Evolutionary conservation across 2,888 invertebrate genomes (phyloP).

Genomic region (Clunio marinus): DNA sequence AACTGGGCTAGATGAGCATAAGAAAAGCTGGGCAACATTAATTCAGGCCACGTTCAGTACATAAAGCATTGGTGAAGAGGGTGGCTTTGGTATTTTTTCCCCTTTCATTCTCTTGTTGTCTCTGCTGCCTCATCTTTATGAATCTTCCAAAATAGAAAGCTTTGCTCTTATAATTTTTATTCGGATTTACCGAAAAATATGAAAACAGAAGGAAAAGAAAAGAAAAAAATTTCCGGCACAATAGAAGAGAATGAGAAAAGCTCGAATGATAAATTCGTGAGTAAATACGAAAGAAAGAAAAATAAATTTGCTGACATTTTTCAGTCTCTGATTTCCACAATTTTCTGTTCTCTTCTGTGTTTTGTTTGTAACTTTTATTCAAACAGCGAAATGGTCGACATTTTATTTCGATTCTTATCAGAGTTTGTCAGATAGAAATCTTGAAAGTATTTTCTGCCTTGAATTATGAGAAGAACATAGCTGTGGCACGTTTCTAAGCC

Average conservation of each 20-base stretch:
- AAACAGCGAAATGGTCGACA: background rate
- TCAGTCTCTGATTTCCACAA: background rate
- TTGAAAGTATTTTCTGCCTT: too few species aligned
- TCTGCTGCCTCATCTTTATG: background rate
- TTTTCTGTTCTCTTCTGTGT: background rate
- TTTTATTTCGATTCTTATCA: too few species aligned
- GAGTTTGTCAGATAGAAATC: too few species aligned
- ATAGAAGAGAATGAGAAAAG: background rate
- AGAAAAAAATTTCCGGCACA: constrained; percentile 1
- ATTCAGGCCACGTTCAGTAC: constrained; percentile 36
- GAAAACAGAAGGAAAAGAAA: background rate
- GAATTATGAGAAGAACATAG: too few species aligned
- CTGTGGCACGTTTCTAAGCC: background rate
- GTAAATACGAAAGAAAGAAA: background rate
- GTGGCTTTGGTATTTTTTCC: constrained; percentile 25
- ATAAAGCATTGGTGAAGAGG: constrained; percentile 34
- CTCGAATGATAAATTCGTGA: constrained; percentile 17
- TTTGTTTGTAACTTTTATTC: constrained; percentile 5
- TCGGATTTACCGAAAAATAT: background rate
- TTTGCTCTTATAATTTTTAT: background rate
- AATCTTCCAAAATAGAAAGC: background rate
- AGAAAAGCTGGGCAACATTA: constrained; percentile 20
- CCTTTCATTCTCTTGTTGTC: background rate
- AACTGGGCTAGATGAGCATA: background rate
- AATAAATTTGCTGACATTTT: background rate